phyloP scores from a whole-genome alignment of 2,888 invertebrate genomes.

The Nemurella pictetii region DNA sequence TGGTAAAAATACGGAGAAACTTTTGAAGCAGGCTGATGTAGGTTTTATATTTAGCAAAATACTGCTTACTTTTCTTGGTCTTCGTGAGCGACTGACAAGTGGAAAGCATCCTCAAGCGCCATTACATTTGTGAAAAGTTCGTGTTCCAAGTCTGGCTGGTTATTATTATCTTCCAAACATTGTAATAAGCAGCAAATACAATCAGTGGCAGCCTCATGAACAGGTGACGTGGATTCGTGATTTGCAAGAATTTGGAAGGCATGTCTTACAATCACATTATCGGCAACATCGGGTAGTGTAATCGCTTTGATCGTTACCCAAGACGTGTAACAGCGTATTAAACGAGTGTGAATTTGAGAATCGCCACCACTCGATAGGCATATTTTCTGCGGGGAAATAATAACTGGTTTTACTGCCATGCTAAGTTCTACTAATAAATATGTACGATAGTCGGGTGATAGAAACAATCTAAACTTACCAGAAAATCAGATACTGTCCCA shows the following conservation, averaged over 20 bases:
- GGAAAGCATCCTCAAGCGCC: constrained; percentile 81
- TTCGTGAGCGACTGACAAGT: constrained; percentile 88
- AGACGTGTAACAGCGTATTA: constrained; percentile 84
- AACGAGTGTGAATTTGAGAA: constrained; percentile 69
- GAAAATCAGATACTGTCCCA: constrained; percentile 39
- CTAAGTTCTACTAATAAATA: background rate
- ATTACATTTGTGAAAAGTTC: constrained; percentile 81
- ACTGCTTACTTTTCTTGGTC: constrained; percentile 78
- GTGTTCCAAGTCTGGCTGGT: constrained; percentile 72
- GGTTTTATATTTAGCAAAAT: background rate
- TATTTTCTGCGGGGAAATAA: constrained; percentile 59
- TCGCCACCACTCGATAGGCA: constrained; percentile 68
- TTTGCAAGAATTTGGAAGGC: constrained; percentile 59
- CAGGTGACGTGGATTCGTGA: constrained; percentile 50
- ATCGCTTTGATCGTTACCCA: constrained; percentile 88
- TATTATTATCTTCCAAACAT: constrained; percentile 76
- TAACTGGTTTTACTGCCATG: background rate
- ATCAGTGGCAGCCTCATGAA: constrained; percentile 91
- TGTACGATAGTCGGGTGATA: background rate
- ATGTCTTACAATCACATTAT: constrained; percentile 72
- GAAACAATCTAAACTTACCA: constrained; percentile 33
- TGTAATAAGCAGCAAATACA: constrained; percentile 85
- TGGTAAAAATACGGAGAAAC: background rate
- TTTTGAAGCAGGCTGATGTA: too few relatives aligned
- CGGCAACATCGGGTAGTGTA: constrained; percentile 71